A percentile compares a stretch with the other conserved stretches of the same genome.
Conservation (phyloP, 2,113 vertebrate genomes). For the Hippotragus niger region DNA sequence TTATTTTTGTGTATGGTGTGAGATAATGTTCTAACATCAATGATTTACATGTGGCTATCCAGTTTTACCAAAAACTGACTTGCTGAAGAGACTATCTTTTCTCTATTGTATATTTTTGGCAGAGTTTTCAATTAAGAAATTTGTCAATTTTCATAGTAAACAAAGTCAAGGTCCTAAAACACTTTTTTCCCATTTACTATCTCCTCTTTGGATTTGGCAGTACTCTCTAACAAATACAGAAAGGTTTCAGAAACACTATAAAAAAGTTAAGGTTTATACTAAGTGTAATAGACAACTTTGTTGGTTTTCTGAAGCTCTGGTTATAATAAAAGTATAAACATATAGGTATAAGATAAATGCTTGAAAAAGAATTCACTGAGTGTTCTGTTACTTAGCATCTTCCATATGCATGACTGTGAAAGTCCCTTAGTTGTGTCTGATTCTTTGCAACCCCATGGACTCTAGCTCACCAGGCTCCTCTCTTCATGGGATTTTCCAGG, state of each 20-base stretch:
- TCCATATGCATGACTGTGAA: not conserved
- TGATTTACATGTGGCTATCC: not conserved
- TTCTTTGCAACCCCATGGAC: not conserved
- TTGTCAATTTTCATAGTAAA: slow-evolving; percentile 12
- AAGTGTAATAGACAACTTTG: not conserved
- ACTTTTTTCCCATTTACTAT: not conserved
- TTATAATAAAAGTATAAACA: not conserved
- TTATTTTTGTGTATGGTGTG: not conserved
- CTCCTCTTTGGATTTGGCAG: not conserved
- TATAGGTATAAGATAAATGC: not conserved
- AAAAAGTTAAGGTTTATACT: not conserved
- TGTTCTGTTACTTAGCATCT: not conserved
- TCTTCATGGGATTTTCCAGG: not conserved
- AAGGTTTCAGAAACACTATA: not conserved
- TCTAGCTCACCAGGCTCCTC: not conserved
- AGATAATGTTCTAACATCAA: not conserved
- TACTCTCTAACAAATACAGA: not conserved
- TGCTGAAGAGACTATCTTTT: not conserved
- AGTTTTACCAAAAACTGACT: not conserved
- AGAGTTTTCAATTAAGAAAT: not conserved
- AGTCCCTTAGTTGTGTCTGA: not conserved
- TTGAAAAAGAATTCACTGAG: not conserved
- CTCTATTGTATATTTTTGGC: not conserved
- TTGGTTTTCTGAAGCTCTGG: not conserved
- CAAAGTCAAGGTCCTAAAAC: not conserved